Conservation (phyloP, 2,888 invertebrate species). For the Slavum lentiscoides region DNA sequence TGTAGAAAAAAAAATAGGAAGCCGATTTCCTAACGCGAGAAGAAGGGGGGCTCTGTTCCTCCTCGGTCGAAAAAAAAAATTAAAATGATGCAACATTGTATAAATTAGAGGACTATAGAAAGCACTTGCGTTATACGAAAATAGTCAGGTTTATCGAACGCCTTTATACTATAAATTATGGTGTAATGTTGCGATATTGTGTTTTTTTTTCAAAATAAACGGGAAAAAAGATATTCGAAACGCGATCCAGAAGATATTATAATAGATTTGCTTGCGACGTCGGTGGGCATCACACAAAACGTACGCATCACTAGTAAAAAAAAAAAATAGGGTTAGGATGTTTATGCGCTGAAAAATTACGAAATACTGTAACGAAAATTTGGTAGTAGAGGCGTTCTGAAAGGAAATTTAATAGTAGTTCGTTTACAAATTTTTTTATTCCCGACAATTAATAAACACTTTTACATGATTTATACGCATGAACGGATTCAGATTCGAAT, state of each 20-base stretch:
- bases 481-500: no score
- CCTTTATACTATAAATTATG: neutral
- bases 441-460: no score
- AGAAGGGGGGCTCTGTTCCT: conserved; percentile 17
- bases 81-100: conserved; percentile 47
- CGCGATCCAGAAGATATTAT: no score
- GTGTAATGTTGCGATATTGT: conserved; percentile 8
- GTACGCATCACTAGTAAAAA: neutral
- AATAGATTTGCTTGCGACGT: no score
- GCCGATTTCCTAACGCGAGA: conserved; percentile 51
- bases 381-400: no score
- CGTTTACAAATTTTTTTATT: no score
- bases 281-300: neutral
- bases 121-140: conserved; percentile 20
- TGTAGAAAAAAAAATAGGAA: conserved; percentile 23
- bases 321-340: no score
- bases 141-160: conserved; percentile 11
- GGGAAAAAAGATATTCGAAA: neutral
- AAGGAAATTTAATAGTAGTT: no score
- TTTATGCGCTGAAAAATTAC: no score
- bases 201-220: neutral
- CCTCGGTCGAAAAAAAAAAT: conserved; percentile 2
- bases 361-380: no score
- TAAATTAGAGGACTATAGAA: conserved; percentile 35
- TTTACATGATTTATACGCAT: no score